Conservation (phyloP, 2,888 invertebrate species). For the Ischnus inquisitorius region DNA sequence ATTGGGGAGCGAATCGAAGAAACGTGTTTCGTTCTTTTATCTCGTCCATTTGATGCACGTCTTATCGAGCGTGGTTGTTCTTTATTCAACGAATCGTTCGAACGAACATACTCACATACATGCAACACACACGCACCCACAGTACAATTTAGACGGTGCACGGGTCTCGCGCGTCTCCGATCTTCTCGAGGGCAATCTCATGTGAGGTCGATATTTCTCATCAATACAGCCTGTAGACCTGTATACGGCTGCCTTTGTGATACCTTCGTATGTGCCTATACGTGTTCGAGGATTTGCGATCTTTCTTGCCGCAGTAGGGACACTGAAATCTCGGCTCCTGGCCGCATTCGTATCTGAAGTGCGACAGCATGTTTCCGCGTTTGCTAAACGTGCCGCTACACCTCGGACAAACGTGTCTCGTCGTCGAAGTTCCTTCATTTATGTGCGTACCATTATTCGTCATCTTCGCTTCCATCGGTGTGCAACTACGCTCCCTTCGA, state of each 20-base stretch:
- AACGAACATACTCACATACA: slow-evolving; percentile 67
- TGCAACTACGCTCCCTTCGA: neutral
- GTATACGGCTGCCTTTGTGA: slow-evolving; percentile 69
- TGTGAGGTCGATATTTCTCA: neutral
- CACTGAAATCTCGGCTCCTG: slow-evolving; percentile 76
- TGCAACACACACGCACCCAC: slow-evolving; percentile 68
- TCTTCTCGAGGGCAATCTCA: neutral
- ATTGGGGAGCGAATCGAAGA: slow-evolving; percentile 22
- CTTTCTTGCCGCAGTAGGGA: slow-evolving; percentile 74
- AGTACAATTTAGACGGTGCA: slow-evolving; percentile 55
- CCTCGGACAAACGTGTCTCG: slow-evolving; percentile 63
- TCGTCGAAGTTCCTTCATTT: neutral
- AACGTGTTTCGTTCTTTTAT: neutral
- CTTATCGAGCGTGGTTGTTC: slow-evolving; percentile 30
- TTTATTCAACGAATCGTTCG: slow-evolving; percentile 65
- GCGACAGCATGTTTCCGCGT: slow-evolving; percentile 76
- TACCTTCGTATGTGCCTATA: slow-evolving; percentile 69
- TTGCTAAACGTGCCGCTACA: slow-evolving; percentile 69
- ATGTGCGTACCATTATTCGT: neutral
- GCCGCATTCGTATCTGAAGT: slow-evolving; percentile 77
- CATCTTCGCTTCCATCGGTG: slow-evolving; percentile 23
- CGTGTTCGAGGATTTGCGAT: slow-evolving; percentile 72
- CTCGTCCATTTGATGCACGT: slow-evolving; percentile 11
- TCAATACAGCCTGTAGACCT: slow-evolving; percentile 73
- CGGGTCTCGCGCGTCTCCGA: slow-evolving; percentile 7